Evolutionary conservation across 2,888 invertebrate species (phyloP), one percentile per base, ranked within the genome.

Genomic region (Aspidiotus rigidus): DNA sequence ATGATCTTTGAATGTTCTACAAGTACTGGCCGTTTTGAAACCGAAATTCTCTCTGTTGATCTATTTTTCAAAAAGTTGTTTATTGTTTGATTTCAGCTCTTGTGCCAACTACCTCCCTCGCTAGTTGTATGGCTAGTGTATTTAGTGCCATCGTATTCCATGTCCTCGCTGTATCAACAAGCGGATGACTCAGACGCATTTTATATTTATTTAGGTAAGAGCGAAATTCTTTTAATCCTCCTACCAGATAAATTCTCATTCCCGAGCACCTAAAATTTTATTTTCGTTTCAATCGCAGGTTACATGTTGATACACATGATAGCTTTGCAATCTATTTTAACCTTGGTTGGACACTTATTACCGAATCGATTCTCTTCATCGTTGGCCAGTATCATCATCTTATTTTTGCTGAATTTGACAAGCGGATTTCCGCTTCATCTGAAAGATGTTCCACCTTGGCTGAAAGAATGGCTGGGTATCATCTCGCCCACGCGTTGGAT

Each of bases 81-180:
- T 10, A 39, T 62, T 41, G 10, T 49, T 59, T 71, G 64, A 28
- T 76, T 81, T 71, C 80, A 94, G 93, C 84, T 88, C 75, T 79
- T 91, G 64, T 83, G 90, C 74, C 90, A 89, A 74, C 76, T 93
- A 42, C 86, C 89, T 76, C 87, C 91, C 1, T 88, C 90, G 67
- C 80, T 86, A 63, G 82, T 90, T 73, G 85, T 93, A 62, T 92
- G 92, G 85, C 76, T 92, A 73, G 89, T 90, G 6, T 94, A 90
- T 77, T 77, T 93, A 66, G 85, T 93, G 71, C 95, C 95, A 15
- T 90, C 91, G 59, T 92, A 90, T 77, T 89, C 90, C 16, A 92
- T 93, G 92, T 86, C 88, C 40, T 91, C 91, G 0, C 79, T 91
- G 0, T 90, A 91, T 74, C 85, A 72, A 69, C 75, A 74, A 72